phyloP scores from a whole-genome alignment of 2,797 vertebrate genomes.

The Bradypus variegatus region DNA sequence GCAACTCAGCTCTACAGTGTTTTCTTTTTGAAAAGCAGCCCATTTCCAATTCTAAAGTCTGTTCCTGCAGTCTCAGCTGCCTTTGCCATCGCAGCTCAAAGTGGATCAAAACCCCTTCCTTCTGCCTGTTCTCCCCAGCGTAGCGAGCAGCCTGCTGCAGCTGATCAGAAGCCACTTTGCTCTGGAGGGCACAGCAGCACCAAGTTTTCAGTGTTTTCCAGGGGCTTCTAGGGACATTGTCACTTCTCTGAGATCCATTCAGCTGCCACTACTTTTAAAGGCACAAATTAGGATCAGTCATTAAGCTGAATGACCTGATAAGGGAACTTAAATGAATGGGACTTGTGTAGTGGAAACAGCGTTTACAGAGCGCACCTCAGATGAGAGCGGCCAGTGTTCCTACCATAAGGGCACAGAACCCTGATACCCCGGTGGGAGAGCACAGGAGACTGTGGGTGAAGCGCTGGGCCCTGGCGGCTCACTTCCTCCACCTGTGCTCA shows the following conservation, averaged over 20 bases:
- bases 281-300: background rate
- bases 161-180: background rate
- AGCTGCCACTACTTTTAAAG: conserved; percentile 1
- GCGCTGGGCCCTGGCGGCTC: background rate
- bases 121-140: background rate
- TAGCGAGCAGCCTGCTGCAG: background rate
- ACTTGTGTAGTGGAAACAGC: background rate
- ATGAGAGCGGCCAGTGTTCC: background rate
- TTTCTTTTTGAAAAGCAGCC: conserved; percentile 25
- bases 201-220: background rate
- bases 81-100: background rate
- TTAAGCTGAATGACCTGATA: background rate
- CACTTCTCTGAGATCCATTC: conserved; percentile 14
- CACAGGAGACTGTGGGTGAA: background rate
- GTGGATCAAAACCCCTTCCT: background rate
- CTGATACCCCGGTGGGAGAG: background rate
- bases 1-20: background rate
- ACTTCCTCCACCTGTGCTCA: background rate
- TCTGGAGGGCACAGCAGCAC: background rate
- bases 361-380: background rate
- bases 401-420: background rate
- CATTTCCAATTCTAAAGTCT: background rate
- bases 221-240: conserved; percentile 6
- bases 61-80: background rate
- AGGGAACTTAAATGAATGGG: background rate